phyloP scores from a whole-genome alignment of 2,113 vertebrate species.

The Xerus inauris region DNA sequence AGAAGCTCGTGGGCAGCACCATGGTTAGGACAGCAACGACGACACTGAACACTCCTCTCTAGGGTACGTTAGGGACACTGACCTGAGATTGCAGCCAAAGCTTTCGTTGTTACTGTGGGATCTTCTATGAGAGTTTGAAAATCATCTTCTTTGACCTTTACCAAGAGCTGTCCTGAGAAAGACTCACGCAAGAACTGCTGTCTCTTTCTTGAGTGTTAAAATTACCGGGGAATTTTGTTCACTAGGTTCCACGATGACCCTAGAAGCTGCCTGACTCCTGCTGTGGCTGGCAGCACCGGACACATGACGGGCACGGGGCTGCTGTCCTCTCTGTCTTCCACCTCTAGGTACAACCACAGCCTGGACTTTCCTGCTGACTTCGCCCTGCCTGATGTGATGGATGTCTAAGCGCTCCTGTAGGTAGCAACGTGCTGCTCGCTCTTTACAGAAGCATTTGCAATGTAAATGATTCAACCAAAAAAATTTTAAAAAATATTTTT shows the following conservation, averaged over 20 bases:
- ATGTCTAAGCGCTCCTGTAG: neutral
- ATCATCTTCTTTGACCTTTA: neutral
- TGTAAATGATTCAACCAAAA: neutral
- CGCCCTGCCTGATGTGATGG: neutral
- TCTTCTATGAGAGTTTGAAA: neutral
- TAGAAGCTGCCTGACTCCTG: neutral
- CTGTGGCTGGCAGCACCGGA: neutral
- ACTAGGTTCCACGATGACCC: neutral
- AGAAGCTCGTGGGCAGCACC: neutral
- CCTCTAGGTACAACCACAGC: neutral
- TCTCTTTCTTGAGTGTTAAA: neutral
- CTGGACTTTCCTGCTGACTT: neutral
- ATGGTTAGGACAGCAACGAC: too few species aligned
- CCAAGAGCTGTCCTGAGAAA: neutral
- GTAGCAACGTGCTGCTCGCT: rapidly evolving
- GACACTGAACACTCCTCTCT: too few species aligned
- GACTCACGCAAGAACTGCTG: neutral
- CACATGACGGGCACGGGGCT: rapidly evolving
- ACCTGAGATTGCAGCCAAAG: neutral
- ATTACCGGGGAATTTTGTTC: neutral
- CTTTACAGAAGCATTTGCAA: neutral
- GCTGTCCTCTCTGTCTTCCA: neutral
- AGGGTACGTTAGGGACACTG: too few species aligned
- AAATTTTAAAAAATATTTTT: too few species aligned
- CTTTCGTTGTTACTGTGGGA: neutral